Conservation (phyloP, 2,888 invertebrate species). For the Fissipunctia ypsillon region DNA sequence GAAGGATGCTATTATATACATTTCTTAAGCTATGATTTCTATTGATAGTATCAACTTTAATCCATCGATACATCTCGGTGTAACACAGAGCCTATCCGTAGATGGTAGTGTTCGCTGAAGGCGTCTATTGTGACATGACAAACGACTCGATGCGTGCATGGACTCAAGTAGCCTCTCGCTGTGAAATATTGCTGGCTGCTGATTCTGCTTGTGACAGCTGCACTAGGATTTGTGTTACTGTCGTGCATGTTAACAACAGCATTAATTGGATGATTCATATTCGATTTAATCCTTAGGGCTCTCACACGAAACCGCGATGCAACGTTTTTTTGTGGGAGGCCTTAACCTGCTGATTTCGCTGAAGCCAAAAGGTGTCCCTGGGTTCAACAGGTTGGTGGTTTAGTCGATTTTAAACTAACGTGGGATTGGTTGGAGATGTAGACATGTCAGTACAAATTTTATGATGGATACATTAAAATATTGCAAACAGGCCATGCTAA, state of each 20-base stretch:
- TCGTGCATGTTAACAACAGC: conserved; percentile 43
- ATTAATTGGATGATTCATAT: conserved; percentile 30
- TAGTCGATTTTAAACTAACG: not conserved
- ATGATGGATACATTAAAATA: not conserved
- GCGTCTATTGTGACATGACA: conserved; percentile 77
- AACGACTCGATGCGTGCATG: conserved; percentile 74
- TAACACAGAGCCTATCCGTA: conserved; percentile 53
- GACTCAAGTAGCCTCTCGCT: conserved; percentile 63
- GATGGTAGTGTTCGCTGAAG: conserved; percentile 65
- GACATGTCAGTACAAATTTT: not conserved
- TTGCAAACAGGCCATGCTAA: not conserved
- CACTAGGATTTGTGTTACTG: conserved; percentile 60
- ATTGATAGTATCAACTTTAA: not conserved
- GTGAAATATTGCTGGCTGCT: conserved; percentile 63
- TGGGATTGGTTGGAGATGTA: not conserved
- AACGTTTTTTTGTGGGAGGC: too few relatives aligned
- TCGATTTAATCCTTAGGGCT: too few relatives aligned
- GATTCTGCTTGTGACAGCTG: conserved; percentile 61
- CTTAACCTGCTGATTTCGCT: too few relatives aligned
- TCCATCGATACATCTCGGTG: conserved; percentile 21
- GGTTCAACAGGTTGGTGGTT: too few relatives aligned
- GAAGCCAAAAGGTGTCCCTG: too few relatives aligned
- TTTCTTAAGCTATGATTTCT: too few relatives aligned
- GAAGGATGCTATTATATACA: too few relatives aligned
- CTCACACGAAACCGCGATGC: too few relatives aligned